Evolutionary conservation across 2,797 vertebrate species (phyloP), one percentile per base, ranked within the genome.

Genomic region (Micromesistius poutassou): DNA sequence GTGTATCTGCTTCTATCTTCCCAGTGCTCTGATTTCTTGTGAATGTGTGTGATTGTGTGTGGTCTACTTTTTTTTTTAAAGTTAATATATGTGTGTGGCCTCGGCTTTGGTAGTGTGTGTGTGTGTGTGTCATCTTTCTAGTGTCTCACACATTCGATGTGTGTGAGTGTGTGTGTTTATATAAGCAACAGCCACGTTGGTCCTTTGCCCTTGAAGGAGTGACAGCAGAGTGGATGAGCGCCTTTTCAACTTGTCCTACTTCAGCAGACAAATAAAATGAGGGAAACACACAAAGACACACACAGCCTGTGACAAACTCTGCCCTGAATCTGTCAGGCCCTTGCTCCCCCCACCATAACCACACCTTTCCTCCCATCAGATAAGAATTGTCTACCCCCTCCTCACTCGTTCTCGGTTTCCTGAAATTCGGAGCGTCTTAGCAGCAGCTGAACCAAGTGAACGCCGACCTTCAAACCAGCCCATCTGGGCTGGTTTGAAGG

Each of bases 261-360:
- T 90, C 71, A 14, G 77, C 74, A 86, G 81, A 85, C 66, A 46
- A 68, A 71, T 70, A 71, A 36, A 71, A 28, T 9, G 35, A 42
- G 36, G 16, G 66, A 42, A 74, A 76, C n/a, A 71, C 73, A 76
- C 33, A 36, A 13, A 42, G 38, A 77, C 76, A 76, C 73, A 77
- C 78, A 78, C 75, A 76, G 13, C 8, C 30, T 71, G 25, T 81
- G 87, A 77, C 83, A 82, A 33, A 35, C 68, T 9, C 78, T 91
- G 92, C 79, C 90, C 91, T 86, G 88, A 90, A 90, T 92, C 91
- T 92, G 90, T 91, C 90, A 89, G 62, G 83, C 82, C 83, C 79
- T 76, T 68, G 25, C 83, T 81, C 80, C 81, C 62, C 62, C 25
- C 25, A 14, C n/a, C 55, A 66, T n/a, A 66, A 6, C 7, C 55